Evolutionary conservation across 2,113 vertebrate species (phyloP).

Genomic region (Ophiodon elongatus): DNA sequence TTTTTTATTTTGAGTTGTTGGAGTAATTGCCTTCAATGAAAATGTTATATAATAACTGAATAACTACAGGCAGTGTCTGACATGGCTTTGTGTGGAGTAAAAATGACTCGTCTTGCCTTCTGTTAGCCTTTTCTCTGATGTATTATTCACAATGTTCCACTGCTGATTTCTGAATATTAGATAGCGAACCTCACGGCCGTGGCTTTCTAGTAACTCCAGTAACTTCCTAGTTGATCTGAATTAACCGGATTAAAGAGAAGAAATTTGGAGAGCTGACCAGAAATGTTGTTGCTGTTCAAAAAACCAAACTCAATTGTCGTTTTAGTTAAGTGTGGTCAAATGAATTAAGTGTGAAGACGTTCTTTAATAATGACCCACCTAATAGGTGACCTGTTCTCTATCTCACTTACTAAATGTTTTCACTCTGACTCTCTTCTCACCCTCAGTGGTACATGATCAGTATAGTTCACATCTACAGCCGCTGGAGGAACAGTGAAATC

Average conservation of each 20-base stretch:
- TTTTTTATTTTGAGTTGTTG: background rate
- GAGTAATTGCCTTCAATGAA: background rate
- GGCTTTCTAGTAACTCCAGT: slow-evolving; percentile 12
- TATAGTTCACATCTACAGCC: slow-evolving; percentile 98
- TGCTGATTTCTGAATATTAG: slow-evolving; percentile 41
- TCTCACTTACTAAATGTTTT: slow-evolving; percentile 3
- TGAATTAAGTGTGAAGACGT: background rate
- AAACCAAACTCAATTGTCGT: background rate
- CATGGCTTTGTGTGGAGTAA: background rate
- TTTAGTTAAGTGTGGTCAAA: background rate
- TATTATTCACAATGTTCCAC: slow-evolving; percentile 71
- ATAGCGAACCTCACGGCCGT: slow-evolving; percentile 16
- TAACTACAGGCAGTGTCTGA: slow-evolving; percentile 17
- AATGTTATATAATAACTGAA: background rate
- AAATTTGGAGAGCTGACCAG: background rate
- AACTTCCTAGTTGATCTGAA: background rate
- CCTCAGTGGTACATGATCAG: slow-evolving; percentile 99
- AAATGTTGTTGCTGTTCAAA: background rate
- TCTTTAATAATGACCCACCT: background rate
- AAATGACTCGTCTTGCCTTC: slow-evolving; percentile 5
- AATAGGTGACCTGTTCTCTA: background rate
- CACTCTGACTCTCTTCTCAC: background rate
- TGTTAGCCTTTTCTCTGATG: slow-evolving; percentile 53
- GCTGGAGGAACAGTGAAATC: slow-evolving; percentile 99
- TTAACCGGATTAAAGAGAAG: background rate